phyloP scores from a whole-genome alignment of 2,888 invertebrate genomes.

The Drosophila anceps region DNA sequence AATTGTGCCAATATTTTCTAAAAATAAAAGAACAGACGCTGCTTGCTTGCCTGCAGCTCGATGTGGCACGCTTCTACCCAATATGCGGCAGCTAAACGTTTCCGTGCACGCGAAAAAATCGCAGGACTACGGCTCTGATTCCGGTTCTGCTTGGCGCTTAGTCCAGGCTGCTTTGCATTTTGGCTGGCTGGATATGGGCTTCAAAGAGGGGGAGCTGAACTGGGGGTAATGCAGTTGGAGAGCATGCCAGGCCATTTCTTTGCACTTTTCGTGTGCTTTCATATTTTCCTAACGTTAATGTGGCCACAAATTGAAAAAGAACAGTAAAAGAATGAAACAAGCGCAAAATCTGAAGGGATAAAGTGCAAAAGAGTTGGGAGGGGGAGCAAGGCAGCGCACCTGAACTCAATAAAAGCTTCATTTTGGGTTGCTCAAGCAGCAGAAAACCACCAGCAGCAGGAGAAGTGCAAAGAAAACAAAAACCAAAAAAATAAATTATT shows the following conservation, averaged over 20 bases:
- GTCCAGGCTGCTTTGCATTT: slow-evolving; percentile 54
- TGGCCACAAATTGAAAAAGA: slow-evolving; percentile 79
- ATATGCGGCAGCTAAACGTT: slow-evolving; percentile 78
- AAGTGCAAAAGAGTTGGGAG: not conserved
- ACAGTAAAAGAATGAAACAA: slow-evolving; percentile 41
- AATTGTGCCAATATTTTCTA: slow-evolving; percentile 75
- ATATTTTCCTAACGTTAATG: slow-evolving; percentile 79
- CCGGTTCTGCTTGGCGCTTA: no score
- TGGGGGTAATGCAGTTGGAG: slow-evolving; percentile 49
- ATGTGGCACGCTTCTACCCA: slow-evolving; percentile 54
- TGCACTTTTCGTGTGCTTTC: slow-evolving; percentile 76
- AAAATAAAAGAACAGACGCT: slow-evolving; percentile 76
- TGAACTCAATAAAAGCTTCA: slow-evolving; percentile 81
- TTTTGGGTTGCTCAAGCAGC: slow-evolving; percentile 78
- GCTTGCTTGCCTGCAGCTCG: slow-evolving; percentile 38
- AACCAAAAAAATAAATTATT: slow-evolving; percentile 75
- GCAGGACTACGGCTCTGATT: slow-evolving; percentile 19
- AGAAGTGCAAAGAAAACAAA: slow-evolving; percentile 48
- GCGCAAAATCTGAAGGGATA: slow-evolving; percentile 54
- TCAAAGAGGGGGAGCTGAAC: not conserved
- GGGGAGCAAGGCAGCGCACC: slow-evolving; percentile 54
- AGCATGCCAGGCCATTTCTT: slow-evolving; percentile 66
- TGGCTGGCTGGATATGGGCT: not conserved
- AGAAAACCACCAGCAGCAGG: slow-evolving; percentile 57
- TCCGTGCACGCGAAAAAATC: slow-evolving; percentile 75